phyloP scores from a whole-genome alignment of 2,888 invertebrate genomes.

The Ptilodon capucinus region DNA sequence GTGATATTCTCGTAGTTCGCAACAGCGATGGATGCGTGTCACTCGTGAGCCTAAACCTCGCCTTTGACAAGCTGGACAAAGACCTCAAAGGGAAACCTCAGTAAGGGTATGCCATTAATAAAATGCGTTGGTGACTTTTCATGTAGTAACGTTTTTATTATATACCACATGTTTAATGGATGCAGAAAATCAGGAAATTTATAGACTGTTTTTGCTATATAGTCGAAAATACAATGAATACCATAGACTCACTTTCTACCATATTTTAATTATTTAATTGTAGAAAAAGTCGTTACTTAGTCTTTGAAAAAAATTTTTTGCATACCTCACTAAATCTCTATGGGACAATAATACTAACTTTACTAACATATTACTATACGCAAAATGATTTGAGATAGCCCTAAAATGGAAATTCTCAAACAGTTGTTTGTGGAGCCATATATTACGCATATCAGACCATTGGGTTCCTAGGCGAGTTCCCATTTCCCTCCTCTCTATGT shows the following conservation, averaged over 20 bases:
- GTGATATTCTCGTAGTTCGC: slow-evolving; percentile 47
- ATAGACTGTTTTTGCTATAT: too few species aligned
- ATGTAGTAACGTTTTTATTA: slow-evolving; percentile 3
- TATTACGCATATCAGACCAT: slow-evolving; percentile 25
- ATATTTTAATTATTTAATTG: too few species aligned
- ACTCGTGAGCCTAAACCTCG: slow-evolving; percentile 26
- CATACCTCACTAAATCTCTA: too few species aligned
- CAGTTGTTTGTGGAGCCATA: slow-evolving; percentile 14
- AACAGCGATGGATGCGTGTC: slow-evolving; percentile 40
- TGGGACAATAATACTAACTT: not conserved
- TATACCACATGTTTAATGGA: slow-evolving; percentile 4
- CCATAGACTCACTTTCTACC: too few species aligned
- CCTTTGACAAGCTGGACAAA: slow-evolving; percentile 44
- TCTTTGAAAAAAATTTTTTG: too few species aligned
- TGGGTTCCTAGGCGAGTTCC: slow-evolving; percentile 25
- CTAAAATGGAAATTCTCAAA: slow-evolving; percentile 12
- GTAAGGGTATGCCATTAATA: slow-evolving; percentile 25
- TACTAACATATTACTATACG: too few species aligned
- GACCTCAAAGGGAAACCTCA: slow-evolving; percentile 29
- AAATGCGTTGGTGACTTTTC: slow-evolving; percentile 21
- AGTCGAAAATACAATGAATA: too few species aligned
- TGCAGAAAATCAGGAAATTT: too few species aligned
- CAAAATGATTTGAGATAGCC: not conserved
- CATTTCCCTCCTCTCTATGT: slow-evolving; percentile 48
- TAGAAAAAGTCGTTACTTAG: too few species aligned